phyloP scores from a whole-genome alignment of 1,140 invertebrate genomes.

The Campoletis sonorensis region DNA sequence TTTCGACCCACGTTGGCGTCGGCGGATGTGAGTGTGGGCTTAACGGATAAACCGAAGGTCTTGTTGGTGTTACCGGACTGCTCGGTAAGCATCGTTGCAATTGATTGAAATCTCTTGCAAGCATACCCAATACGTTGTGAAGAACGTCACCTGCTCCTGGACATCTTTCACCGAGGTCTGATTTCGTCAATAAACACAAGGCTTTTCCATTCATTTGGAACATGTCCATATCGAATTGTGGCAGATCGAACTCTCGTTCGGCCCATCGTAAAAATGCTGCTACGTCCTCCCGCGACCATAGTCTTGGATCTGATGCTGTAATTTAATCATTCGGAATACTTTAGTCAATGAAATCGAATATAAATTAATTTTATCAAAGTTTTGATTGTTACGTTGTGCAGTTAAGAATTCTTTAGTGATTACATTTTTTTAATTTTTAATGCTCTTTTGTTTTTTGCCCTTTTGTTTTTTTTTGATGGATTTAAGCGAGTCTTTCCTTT shows the following conservation, averaged over 20 bases:
- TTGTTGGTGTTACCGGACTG: constrained; percentile 89
- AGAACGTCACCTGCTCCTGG: constrained; percentile 95
- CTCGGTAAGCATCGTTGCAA: constrained; percentile 86
- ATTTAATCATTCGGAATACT: neutral
- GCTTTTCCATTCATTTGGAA: constrained; percentile 99
- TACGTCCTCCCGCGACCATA: constrained; percentile 95
- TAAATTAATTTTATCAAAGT: neutral
- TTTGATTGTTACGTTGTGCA: too few relatives aligned
- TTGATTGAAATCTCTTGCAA: constrained; percentile 87
- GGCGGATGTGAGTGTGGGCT: constrained; percentile 87
- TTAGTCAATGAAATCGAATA: neutral
- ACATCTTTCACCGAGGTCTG: constrained; percentile 92
- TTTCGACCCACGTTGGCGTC: constrained; percentile 86
- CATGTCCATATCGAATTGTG: constrained; percentile 93
- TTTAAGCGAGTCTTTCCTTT: too few relatives aligned
- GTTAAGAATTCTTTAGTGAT: too few relatives aligned
- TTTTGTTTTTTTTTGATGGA: too few relatives aligned
- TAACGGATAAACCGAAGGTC: constrained; percentile 86
- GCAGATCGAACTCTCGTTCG: constrained; percentile 94
- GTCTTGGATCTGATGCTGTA: constrained; percentile 89
- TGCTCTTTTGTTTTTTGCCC: too few relatives aligned
- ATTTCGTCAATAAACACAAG: constrained; percentile 91
- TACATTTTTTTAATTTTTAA: too few relatives aligned
- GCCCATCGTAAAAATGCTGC: constrained; percentile 93
- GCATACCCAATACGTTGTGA: constrained; percentile 93